Conservation (phyloP, 2,113 vertebrate species). For the Eidolon helvum region DNA sequence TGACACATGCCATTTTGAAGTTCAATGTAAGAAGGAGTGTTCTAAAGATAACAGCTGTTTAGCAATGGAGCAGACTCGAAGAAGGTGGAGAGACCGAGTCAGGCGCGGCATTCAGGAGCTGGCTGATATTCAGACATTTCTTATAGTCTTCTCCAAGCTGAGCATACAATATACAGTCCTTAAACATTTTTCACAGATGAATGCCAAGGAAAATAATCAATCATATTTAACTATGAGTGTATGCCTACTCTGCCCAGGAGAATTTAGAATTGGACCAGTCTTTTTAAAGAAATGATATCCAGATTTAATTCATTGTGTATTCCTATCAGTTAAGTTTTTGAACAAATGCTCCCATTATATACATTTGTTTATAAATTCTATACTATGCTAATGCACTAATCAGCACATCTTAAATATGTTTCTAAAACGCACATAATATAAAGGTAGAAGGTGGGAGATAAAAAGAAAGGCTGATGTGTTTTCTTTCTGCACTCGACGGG, state of each 20-base stretch:
- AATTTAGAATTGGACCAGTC: background rate
- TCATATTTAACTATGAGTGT: background rate
- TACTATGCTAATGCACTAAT: background rate
- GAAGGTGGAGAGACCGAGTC: background rate
- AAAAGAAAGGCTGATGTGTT: background rate
- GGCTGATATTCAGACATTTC: background rate
- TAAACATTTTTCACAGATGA: background rate
- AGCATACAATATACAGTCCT: background rate
- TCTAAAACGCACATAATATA: background rate
- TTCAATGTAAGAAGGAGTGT: background rate
- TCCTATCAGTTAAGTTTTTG: background rate
- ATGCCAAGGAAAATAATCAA: background rate
- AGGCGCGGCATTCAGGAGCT: no score
- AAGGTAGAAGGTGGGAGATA: background rate
- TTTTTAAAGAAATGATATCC: background rate
- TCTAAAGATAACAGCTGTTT: background rate
- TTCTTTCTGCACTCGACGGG: background rate
- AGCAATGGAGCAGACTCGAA: background rate
- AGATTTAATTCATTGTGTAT: background rate
- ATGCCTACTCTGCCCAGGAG: background rate
- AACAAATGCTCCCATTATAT: background rate
- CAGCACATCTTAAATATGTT: background rate
- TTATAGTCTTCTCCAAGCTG: background rate
- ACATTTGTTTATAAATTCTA: background rate
- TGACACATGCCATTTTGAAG: background rate